Evolutionary conservation across 2,888 invertebrate genomes (phyloP), one percentile per base, ranked within the genome.

Genomic region (Ophion obscuratus): DNA sequence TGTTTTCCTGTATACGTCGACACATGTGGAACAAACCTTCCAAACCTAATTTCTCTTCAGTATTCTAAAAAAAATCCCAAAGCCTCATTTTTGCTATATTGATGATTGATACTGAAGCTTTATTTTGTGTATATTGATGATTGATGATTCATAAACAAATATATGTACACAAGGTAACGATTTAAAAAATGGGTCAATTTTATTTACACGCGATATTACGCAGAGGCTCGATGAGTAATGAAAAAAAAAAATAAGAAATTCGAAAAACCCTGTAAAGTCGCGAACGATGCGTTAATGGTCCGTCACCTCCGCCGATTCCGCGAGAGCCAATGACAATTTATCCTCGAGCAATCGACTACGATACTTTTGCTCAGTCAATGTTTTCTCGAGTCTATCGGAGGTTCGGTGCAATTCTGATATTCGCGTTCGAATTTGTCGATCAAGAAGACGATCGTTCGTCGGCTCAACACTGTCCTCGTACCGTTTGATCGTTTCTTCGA

Each of bases 311-410:
- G 57, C 5, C 4, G 59, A 40, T 70, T 89, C 89, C n/a, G 83
- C 62, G 6, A 95, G 93, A 24, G 95, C 95, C 84, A 93, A 90
- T 90, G 92, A 93, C 53, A 96, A 90, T 89, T 94, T 93, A 87
- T 95, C 94, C 88, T 96, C 95, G 75, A 96, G 93, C 88, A 94
- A 94, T 66, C 94, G 87, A 59, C 95, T 95, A 89, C 94, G 95
- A 83, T 94, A 93, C 89, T 92, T 94, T 88, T 94, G 95, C 88
- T 94, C 92, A 82, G 95, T 94, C 73, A 96, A 92, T 90, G 94
- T 93, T 88, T 93, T 90, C 89, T 96, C 96, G 10, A 96, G 92
- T 89, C 95, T 94, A 89, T 94, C 92, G 0, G 95, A 94, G 6
- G 78, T 78, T 2, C 57, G 61, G 27, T 66, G 73, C 9, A 88